These are phyloP conservation scores for Drosophila glabriapex DNA, from an alignment of 2,888 invertebrate species.

Conservation along the genomic window DNA sequence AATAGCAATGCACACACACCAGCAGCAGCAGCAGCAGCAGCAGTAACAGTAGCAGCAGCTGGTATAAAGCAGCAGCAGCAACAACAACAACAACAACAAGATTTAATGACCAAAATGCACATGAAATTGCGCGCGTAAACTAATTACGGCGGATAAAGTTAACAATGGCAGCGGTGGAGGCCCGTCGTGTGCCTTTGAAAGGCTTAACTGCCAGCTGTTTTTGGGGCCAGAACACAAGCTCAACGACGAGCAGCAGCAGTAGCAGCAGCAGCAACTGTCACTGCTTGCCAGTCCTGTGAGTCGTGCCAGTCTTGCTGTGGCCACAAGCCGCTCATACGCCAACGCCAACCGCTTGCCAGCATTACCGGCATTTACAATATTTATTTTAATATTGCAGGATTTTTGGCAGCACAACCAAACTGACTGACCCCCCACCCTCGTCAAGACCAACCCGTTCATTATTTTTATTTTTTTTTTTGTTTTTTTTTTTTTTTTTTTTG, in stretches of 20 bases:
- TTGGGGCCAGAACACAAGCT: slow-evolving; percentile 20
- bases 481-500: background rate
- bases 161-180: slow-evolving; percentile 59
- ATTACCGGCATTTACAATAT: slow-evolving; percentile 81
- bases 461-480: no score
- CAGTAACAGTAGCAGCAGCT: slow-evolving; percentile 25
- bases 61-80: slow-evolving; percentile 12
- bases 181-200: slow-evolving; percentile 60
- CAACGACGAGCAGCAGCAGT: slow-evolving; percentile 17
- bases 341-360: slow-evolving; percentile 57
- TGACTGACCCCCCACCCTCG: slow-evolving; percentile 1
- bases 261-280: slow-evolving; percentile 16
- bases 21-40: slow-evolving; percentile 30
- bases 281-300: slow-evolving; percentile 8
- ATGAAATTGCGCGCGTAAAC: slow-evolving; percentile 81
- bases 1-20: slow-evolving; percentile 61
- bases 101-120: slow-evolving; percentile 79
- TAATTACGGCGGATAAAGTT: slow-evolving; percentile 80
- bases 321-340: slow-evolving; percentile 61
- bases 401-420: slow-evolving; percentile 51
- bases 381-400: slow-evolving; percentile 78
- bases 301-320: slow-evolving; percentile 58
- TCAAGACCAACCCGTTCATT: background rate
- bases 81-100: slow-evolving; percentile 18
- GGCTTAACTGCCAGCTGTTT: slow-evolving; percentile 64